These are phyloP conservation scores for Propsilocerus akamusi DNA, from an alignment of 1,140 invertebrate genomes.

Conservation along the genomic window DNA sequence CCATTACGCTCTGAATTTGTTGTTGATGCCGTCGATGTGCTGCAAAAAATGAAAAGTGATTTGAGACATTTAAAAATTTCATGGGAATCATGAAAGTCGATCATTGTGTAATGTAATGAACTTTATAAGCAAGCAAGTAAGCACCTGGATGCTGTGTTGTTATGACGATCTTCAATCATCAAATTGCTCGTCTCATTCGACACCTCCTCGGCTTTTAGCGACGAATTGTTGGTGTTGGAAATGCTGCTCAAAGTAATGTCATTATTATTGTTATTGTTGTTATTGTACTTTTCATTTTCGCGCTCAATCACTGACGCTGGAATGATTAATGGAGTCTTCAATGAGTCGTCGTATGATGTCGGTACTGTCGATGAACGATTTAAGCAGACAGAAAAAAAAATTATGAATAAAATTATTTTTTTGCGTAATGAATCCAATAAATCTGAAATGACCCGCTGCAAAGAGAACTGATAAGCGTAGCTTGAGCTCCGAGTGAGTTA, in stretches of 20 bases:
- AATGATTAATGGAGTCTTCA: not conserved
- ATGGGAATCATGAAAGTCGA: too few species aligned
- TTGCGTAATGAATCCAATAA: too few species aligned
- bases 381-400: too few species aligned
- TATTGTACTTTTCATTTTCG: not conserved
- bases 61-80: too few species aligned
- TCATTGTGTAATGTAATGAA: too few species aligned
- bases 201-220: not conserved
- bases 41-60: not conserved
- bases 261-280: not conserved
- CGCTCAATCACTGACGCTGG: not conserved
- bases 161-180: not conserved
- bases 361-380: not conserved
- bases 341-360: not conserved
- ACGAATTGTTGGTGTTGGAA: not conserved
- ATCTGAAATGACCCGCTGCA: too few species aligned
- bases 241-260: not conserved
- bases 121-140: too few species aligned
- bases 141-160: not conserved
- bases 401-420: too few species aligned
- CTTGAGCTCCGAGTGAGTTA: too few species aligned
- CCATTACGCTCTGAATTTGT: conserved; percentile 1
- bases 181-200: not conserved
- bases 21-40: not conserved
- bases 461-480: too few species aligned